Base-by-base conservation (phyloP, 1,140 invertebrate species). In the Achatina immaculata region DNA sequence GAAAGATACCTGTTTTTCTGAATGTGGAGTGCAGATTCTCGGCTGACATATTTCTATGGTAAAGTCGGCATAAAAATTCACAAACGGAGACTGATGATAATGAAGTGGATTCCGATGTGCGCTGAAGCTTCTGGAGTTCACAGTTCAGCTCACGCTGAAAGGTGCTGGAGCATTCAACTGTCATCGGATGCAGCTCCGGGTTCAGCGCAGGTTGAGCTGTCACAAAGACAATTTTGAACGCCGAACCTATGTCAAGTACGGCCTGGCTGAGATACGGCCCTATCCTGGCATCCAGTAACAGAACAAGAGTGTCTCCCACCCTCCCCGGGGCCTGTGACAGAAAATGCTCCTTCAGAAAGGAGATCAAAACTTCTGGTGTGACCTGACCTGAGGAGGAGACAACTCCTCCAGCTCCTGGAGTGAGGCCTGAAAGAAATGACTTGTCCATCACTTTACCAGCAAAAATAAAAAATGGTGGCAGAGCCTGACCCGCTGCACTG, bases 211-310 rank as follows among this genome's bases (percentile, higher is more conserved):
- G 0, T 16, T 62, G 51, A n/a, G 48, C 75, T 40, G 75, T 77
- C 6, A 77, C 75, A 40, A 77, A 77, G 19, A 65, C 55, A 36
- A 77, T 38, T 55, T 77, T 77, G 75, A 62, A 77, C n/a, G 75
- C 75, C 34, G 75, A 77, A 16, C 51, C 75, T 9, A 77, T 55
- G 24, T 77, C 75, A 62, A 77, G 4, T 1, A 65, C 55, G 1
- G 75, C 75, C 55, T 77, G 75, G 42, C 36, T 77, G 19, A 77
- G 51, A 42, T 14, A 19, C 4, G 36, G 75, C 1, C 75, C 75
- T n/a, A 77, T 16, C 51, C 19, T 65, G 31, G 55, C 75, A 65
- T 77, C 75, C n/a, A 77, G 28, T 19, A 77, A 38, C 31, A 77
- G 19, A 40, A 77, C 48, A 36, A 77, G 55, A 62, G 75, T 65